Base-by-base conservation (phyloP, 1,140 invertebrate genomes). In the Gonatopus flavifemur region DNA sequence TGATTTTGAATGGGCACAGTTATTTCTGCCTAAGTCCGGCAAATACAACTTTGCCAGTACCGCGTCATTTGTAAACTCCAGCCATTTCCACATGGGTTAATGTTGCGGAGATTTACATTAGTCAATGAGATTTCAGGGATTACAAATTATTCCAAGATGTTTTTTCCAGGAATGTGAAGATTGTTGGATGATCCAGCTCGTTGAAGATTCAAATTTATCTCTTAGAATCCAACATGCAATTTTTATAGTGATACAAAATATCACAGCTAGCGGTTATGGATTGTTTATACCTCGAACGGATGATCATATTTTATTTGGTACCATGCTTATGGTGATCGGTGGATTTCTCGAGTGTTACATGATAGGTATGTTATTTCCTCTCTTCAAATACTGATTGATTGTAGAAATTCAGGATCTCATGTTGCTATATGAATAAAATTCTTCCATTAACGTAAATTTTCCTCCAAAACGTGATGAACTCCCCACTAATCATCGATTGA, bases 241-340 rank as follows among this genome's bases (percentile, higher is more conserved):
- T 3, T 72, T 69, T 32, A 69, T 75, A 5, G 70, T 74, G 3
- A 22, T 76, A 7, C 62, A 74, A 47, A 73, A 77, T 47, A 61
- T 77, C 18, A 55, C 66, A 5, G 61, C 56, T 0, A 69, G 57
- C 38, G 70, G 71, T 47, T 75, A 66, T 8, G 72, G 72, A 1
- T 24, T 47, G 10, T 63, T 66, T 1, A 15, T 56, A 19, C 66
- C 70, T 0, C 16, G 44, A 31, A 62, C 51, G 3, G 40, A 51
- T 1, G 56, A 48, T 3, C 60, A 69, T 8, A 64, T 68, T 2
- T 33, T 64, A 22, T 45, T 77, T 16, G 69, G 61, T 18, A 69
- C 61, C 0, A 2, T 66, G 31, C 55, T 77, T 0, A 72, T 76
- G 68, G 22, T 77, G 15, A 40, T 69, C 13, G 75, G 75, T 5